Percentiles rank a stretch among this genome's conserved stretches.
Conservation (phyloP, 2,113 vertebrate genomes). For the Cyanistes caeruleus region DNA sequence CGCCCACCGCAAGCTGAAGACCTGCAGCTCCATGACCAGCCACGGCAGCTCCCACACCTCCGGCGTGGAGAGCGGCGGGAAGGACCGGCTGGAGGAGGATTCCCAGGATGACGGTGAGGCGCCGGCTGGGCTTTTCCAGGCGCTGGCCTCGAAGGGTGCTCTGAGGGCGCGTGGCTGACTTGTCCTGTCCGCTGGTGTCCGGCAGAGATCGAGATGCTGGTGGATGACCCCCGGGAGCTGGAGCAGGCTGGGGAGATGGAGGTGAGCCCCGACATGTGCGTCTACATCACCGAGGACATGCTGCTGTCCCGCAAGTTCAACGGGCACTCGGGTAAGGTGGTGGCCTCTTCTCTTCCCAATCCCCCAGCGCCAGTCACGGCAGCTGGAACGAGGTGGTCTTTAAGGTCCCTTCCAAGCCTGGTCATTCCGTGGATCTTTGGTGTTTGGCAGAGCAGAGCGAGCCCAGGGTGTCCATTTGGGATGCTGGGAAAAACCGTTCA, state of each 20-base stretch:
- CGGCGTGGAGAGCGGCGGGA: constrained; percentile 91
- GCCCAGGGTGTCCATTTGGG: rapidly evolving
- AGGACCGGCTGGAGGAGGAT: constrained; percentile 92
- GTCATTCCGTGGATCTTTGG: neutral
- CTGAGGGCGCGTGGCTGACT: rapidly evolving
- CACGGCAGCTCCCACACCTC: constrained; percentile 96
- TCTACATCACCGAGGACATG: constrained; percentile 99
- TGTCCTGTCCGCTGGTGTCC: neutral
- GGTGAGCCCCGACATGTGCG: constrained; percentile 90
- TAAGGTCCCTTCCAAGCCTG: neutral
- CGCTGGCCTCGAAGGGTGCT: rapidly evolving
- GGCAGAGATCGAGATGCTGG: constrained; percentile 97
- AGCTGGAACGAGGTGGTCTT: no score
- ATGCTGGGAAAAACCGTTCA: rapidly evolving
- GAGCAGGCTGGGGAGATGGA: constrained; percentile 89
- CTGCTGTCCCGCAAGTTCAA: constrained; percentile 87
- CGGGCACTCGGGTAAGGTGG: constrained; percentile 87
- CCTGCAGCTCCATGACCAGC: constrained; percentile 93
- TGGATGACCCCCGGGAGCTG: constrained; percentile 95
- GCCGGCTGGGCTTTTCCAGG: rapidly evolving
- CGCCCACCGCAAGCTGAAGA: constrained; percentile 83
- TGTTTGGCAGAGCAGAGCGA: neutral
- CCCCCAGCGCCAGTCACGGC: rapidly evolving
- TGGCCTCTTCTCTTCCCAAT: rapidly evolving
- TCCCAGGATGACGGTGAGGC: constrained; percentile 85